Conservation (phyloP, 2,113 vertebrate genomes). For the Seriola dumerili region DNA sequence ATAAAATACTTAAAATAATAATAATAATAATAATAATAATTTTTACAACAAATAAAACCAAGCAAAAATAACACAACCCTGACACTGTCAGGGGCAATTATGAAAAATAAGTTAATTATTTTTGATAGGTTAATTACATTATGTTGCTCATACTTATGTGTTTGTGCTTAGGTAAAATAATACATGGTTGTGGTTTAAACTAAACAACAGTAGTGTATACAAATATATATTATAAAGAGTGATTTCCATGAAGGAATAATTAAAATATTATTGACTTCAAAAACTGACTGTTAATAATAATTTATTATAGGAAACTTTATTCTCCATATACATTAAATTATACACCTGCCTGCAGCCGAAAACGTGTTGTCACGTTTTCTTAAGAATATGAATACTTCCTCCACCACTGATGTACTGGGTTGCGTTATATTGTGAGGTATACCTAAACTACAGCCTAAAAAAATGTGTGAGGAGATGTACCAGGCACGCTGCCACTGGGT, state of each 20-base stretch:
- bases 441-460: conserved; percentile 20
- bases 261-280: too few species aligned
- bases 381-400: neutral
- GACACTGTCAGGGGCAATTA: too few species aligned
- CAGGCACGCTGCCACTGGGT: conserved; percentile 45
- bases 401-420: neutral
- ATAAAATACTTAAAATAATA: too few species aligned
- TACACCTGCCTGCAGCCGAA: too few species aligned
- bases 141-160: too few species aligned
- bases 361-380: neutral
- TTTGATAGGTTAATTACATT: neutral
- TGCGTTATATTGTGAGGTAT: conserved; percentile 17
- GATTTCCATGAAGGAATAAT: too few species aligned
- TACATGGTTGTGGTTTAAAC: neutral
- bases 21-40: too few species aligned
- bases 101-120: neutral
- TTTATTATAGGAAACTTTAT: neutral
- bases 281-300: neutral
- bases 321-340: too few species aligned
- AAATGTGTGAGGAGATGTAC: conserved; percentile 55
- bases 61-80: too few species aligned
- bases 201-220: neutral
- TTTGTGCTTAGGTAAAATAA: too few species aligned
- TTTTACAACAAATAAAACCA: too few species aligned
- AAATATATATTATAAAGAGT: too few species aligned